Percentiles rank a stretch among this genome's conserved stretches.
phyloP scores from a whole-genome alignment of 2,888 invertebrate genomes.

The Trichopoda pennipes region DNA sequence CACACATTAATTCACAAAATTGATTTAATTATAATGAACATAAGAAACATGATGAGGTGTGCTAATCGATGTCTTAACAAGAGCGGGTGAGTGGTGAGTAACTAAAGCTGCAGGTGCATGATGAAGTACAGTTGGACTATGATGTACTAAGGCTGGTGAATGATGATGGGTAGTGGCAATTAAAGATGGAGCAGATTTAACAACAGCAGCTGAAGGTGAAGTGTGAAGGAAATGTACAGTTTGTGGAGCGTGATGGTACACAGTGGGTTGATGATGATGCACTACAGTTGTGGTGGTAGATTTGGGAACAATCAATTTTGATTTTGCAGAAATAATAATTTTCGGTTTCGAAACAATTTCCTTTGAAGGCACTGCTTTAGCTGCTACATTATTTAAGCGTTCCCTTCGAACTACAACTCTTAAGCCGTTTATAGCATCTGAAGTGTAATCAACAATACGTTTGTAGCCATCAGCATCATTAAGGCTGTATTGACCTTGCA shows the following conservation, averaged over 20 bases:
- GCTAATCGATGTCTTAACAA: conserved; percentile 72
- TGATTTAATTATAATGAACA: conserved; percentile 71
- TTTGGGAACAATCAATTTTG: conserved; percentile 33
- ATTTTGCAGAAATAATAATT: conserved; percentile 36
- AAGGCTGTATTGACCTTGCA: conserved; percentile 82
- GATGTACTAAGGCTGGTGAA: conserved; percentile 69
- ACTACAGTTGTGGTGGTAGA: conserved; percentile 72
- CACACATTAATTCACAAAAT: conserved; percentile 7
- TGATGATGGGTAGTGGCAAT: conserved; percentile 69
- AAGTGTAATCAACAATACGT: conserved; percentile 82
- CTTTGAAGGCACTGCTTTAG: conserved; percentile 64
- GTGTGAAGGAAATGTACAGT: conserved; percentile 68
- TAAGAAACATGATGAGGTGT: conserved; percentile 74
- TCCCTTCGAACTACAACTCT: conserved; percentile 82
- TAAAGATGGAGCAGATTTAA: conserved; percentile 65
- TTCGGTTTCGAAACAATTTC: conserved; percentile 46
- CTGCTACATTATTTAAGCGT: conserved; percentile 67
- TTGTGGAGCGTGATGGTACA: conserved; percentile 67
- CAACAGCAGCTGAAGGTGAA: conserved; percentile 69
- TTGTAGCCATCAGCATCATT: conserved; percentile 83
- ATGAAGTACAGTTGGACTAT: conserved; percentile 55
- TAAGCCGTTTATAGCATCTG: conserved; percentile 82
- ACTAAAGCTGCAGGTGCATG: conserved; percentile 57
- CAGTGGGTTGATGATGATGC: conserved; percentile 71
- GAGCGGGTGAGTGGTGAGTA: conserved; percentile 70